These are phyloP conservation scores for Varanus komodoensis DNA, from an alignment of 2,113 vertebrate species.

Conservation along the genomic window DNA sequence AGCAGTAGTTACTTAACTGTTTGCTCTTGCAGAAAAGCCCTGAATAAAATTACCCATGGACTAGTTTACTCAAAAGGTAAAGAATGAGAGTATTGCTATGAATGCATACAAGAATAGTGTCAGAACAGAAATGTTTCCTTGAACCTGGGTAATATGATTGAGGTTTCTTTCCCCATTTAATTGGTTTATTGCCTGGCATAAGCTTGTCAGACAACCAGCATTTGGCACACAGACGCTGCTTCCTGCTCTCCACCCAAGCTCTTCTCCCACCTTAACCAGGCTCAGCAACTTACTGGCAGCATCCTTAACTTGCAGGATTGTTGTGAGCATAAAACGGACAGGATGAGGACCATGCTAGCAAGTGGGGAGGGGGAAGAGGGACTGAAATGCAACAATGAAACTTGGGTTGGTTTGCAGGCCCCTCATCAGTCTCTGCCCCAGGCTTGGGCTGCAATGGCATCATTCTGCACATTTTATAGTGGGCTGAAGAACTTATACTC, in stretches of 20 bases:
- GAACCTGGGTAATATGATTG: background rate
- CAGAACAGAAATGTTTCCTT: background rate
- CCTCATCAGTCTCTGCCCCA: no score
- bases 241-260: background rate
- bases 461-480: no score
- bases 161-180: background rate
- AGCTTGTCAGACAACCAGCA: background rate
- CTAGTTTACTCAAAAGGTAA: background rate
- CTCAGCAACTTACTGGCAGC: background rate
- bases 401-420: no score
- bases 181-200: background rate
- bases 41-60: background rate
- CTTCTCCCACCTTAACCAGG: background rate
- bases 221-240: background rate
- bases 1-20: background rate
- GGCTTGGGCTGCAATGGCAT: no score
- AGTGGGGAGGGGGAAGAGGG: no score
- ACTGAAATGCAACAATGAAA: no score
- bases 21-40: background rate
- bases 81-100: background rate
- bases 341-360: background rate
- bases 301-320: background rate
- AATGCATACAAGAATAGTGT: background rate
- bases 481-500: no score
- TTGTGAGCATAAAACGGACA: background rate